Base-by-base conservation (phyloP, 2,113 vertebrate species). In the Ammodytes dubius region DNA sequence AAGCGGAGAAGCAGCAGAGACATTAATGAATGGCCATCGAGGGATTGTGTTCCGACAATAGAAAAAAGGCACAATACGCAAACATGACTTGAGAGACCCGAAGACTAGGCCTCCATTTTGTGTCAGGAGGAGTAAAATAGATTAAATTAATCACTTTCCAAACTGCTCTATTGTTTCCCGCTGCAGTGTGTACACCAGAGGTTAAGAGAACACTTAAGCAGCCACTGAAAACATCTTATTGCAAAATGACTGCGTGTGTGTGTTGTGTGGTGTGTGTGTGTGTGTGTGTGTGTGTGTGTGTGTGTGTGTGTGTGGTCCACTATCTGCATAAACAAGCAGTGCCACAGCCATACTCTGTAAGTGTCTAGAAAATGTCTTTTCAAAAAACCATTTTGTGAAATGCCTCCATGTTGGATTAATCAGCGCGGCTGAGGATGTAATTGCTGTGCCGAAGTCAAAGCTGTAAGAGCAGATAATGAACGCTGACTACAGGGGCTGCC, bases 391-490 rank as follows among this genome's bases (percentile, higher is more conserved):
- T 91, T 93, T 90, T 91, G 90, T 74, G 87, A 93, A 93, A 94
- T 93, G 90, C 89, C 92, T 93, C 92, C 88, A 87, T 91, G 90
- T 92, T 93, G 92, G 93, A 93, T 93, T 94, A 94, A 95, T 95
- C 93, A 93, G 91, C 61, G 89, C 93, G 93, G 92, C 91, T 93
- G 92, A 94, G 93, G 91, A 92, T 94, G 93, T 95, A 94, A 94
- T 95, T 95, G 93, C 92, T 87, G 86, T 87, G 87, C 92, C 84
- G 74, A 88, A 94, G 93, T 94, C 91, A 94, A 94, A 93, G 92
- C 93, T 95, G 94, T 90, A 92, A 92, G 90, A 88, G 89, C 88
- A 94, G 94, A 95, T 95, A 94, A 95, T 94, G 90, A 89, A 91
- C 86, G 84, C 87, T 88, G 89, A 91, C 88, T 87, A 82, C 81